Base-by-base conservation (phyloP, 2,797 vertebrate species). In the Mycteria americana region DNA sequence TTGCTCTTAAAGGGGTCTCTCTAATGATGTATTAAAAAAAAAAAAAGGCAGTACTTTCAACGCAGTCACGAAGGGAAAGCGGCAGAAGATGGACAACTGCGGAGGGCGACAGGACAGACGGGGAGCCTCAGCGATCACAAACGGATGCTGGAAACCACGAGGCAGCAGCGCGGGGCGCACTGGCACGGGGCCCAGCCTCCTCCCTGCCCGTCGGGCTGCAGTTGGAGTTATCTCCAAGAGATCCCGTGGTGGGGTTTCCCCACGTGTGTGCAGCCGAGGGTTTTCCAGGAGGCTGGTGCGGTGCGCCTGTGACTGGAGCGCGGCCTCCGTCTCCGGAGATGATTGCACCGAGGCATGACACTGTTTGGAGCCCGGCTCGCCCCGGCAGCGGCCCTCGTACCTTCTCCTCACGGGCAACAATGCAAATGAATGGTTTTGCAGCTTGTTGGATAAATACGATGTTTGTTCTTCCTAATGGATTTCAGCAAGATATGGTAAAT, bases 391-490 rank as follows among this genome's bases (percentile, higher is more conserved):
- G 6, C 54, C 51, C 41, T 33, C 4, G 19, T 57, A 5, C 85
- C 93, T 65, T 37, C 93, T 59, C 72, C 90, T 79, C 73, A 1
- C 28, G 1, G 73, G 56, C 89, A 19, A 37, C n/a, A 27, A 35
- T 41, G 91, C 93, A 24, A 91, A 76, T 10, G 72, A 89, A 27
- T 9, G 51, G 46, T 18, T 92, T 50, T 30, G 93, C 80, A 64
- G 85, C 92, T 81, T 83, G 93, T 91, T 28, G 17, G 87, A 73
- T 97, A 97, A 97, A 95, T 72, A 94, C 85, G 74, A 12, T 95
- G 94, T 97, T 96, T 97, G 96, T 96, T 97, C 95, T 97, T 94
- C 85, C 89, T 96, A 95, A 97, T 96, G 95, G 97, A 92, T 97
- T 95, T 54, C 90, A 89, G 95, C 96, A 68, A 85, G 96, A 93